phyloP scores from a whole-genome alignment of 2,113 vertebrate species.

The Caretta caretta region DNA sequence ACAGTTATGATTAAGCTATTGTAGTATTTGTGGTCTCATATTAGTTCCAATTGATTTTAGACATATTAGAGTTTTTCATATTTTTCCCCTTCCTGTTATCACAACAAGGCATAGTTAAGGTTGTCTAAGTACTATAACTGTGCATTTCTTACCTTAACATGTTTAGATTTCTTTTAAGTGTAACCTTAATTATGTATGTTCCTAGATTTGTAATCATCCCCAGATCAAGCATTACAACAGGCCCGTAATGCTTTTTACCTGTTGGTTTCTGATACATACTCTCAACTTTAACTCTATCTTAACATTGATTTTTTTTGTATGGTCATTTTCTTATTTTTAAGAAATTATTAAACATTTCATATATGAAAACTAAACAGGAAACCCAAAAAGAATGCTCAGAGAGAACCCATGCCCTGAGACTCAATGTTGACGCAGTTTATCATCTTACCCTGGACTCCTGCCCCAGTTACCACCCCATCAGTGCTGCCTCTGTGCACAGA shows the following conservation, averaged over 20 bases:
- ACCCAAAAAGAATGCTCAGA: background rate
- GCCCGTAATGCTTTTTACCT: background rate
- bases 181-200: background rate
- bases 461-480: background rate
- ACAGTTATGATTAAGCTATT: background rate
- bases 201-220: background rate
- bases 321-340: constrained; percentile 17
- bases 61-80: background rate
- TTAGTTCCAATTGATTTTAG: background rate
- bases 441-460: background rate
- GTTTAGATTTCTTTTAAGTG: background rate
- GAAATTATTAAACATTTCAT: background rate
- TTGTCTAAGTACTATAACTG: background rate
- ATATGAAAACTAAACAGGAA: background rate
- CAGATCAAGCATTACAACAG: background rate
- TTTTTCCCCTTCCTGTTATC: background rate
- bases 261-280: constrained; percentile 12
- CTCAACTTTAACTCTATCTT: background rate
- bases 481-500: background rate
- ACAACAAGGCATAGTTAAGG: background rate
- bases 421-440: background rate
- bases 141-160: background rate
- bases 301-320: background rate
- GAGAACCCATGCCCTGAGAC: background rate
- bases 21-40: background rate